These are phyloP conservation scores for Morpho helenor DNA, from an alignment of 2,888 invertebrate species.

Conservation along the genomic window DNA sequence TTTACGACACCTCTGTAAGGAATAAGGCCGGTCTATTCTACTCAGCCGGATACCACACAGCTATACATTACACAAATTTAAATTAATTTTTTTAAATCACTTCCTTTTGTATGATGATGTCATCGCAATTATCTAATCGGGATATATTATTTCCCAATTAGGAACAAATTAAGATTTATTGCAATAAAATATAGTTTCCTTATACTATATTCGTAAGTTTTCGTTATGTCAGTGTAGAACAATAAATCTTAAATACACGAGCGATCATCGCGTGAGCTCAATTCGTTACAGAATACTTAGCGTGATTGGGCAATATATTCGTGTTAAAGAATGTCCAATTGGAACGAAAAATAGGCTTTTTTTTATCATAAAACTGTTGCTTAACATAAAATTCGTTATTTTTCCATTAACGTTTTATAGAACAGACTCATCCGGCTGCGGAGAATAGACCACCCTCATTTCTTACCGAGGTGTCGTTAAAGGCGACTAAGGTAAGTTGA, in stretches of 20 bases:
- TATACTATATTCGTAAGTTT: background rate
- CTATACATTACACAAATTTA: no score
- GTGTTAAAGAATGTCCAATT: constrained; percentile 12
- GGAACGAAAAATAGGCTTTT: background rate
- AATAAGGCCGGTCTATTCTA: no score
- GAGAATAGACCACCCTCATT: no score
- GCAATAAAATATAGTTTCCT: constrained; percentile 1
- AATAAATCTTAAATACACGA: constrained; percentile 11
- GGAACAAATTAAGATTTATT: background rate
- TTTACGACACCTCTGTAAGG: no score
- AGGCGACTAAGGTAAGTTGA: no score
- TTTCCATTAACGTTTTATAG: no score
- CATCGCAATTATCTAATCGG: background rate
- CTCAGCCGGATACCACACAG: no score
- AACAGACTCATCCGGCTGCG: no score
- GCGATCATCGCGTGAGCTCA: constrained; percentile 12
- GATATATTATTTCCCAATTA: background rate
- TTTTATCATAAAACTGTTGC: background rate
- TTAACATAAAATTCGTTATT: no score
- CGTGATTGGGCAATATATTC: constrained; percentile 10
- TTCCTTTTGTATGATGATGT: background rate
- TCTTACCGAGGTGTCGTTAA: no score
- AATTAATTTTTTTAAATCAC: no score
- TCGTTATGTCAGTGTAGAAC: background rate
- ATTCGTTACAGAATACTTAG: constrained; percentile 14